Evolutionary conservation across 1,140 invertebrate genomes (phyloP), one percentile per base, ranked within the genome.

Genomic region (Batillaria attramentaria): DNA sequence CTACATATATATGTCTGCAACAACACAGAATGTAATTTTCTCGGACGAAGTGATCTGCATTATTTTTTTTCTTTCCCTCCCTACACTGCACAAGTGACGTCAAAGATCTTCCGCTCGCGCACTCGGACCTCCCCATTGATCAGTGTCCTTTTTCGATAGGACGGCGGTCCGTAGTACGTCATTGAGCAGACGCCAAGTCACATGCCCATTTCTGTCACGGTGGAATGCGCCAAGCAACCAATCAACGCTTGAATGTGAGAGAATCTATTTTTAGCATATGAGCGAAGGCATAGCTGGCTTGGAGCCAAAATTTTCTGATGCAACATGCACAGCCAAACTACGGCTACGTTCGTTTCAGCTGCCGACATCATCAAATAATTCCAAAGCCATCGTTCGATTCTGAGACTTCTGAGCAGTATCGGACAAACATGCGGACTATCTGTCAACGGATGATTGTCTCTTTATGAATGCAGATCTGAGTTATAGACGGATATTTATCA

Each of bases 291-390:
- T 0, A n/a, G n/a, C 35, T 70, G 68, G 68, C 68, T 31, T 31
- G n/a, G 18, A 33, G 68, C 68, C 68, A 43, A 70, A 70, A 70
- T 70, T 70, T 70, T 70, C 68, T 70, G 68, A 70, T 70, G 68
- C 68, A 70, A 70, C 39, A 28, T 8, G 0, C 3, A 0, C 16
- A 41, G 28, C 35, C 66, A n/a, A 10, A 69, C 4, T 41, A 41
- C 66, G n/a, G n/a, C n/a, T n/a, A n/a, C n/a, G n/a, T 41, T 13
- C 8, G 24, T 39, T 37, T 24, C 62, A 41, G 2, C 4, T 69
- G 39, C 35, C 66, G 66, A 69, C 13, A 41, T n/a, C 28, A 69
- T 24, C 18, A 69, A 69, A 8, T 69, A 69, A 39, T 69, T 35
- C 66, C 24, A 60, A 60, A 6, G 57, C 20, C 31, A 60, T 20